A percentile compares a stretch with the other conserved stretches of the same genome.
These are phyloP conservation scores for Chrysolina americana DNA, from an alignment of 2,888 invertebrate genomes.

Conservation along the genomic window DNA sequence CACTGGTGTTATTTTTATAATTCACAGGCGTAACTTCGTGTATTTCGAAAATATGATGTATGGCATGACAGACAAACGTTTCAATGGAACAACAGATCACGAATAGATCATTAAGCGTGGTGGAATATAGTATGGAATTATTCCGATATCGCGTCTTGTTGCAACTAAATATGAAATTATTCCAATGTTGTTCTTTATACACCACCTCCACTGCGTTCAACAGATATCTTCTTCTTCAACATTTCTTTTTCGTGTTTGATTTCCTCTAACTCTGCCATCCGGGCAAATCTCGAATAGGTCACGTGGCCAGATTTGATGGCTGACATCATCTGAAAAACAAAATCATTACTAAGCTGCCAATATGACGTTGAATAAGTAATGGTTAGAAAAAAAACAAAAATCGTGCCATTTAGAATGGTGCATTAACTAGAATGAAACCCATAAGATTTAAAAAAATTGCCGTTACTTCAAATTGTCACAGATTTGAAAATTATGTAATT, in stretches of 20 bases:
- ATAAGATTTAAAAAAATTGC: too few species aligned
- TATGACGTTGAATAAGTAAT: not conserved
- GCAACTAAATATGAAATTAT: not conserved
- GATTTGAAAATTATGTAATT: too few species aligned
- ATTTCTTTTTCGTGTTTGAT: constrained; percentile 84
- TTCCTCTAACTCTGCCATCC: constrained; percentile 94
- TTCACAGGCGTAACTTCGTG: not conserved
- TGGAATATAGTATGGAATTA: not conserved
- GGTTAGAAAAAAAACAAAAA: too few species aligned
- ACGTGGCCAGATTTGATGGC: constrained; percentile 97
- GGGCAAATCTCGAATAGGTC: constrained; percentile 94
- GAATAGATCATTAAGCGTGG: not conserved
- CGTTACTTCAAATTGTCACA: too few species aligned
- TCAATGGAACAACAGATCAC: not conserved
- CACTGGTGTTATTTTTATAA: too few species aligned
- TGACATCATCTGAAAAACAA: constrained; percentile 90
- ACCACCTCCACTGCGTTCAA: constrained; percentile 97
- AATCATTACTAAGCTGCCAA: not conserved
- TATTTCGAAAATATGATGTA: not conserved
- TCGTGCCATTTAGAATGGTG: too few species aligned
- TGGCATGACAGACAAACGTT: not conserved
- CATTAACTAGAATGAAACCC: too few species aligned
- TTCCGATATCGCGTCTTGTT: not conserved
- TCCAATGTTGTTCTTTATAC: constrained; percentile 73
- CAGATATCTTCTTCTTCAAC: constrained; percentile 85